phyloP scores from a whole-genome alignment of 2,888 invertebrate species.

The Epistrophe grossulariae region DNA sequence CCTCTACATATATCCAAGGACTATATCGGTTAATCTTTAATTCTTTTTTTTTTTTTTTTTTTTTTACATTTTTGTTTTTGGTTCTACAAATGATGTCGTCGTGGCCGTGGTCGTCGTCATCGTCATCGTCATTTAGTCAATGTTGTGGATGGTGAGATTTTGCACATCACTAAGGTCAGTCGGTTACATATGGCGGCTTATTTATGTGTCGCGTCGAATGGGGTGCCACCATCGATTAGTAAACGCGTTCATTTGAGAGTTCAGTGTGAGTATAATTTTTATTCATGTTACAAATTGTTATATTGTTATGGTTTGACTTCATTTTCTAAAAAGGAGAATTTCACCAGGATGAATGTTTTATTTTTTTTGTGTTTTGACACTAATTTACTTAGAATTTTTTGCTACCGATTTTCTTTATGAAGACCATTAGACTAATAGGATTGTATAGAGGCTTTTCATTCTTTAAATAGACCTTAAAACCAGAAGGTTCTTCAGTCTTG shows the following conservation, averaged over 20 bases:
- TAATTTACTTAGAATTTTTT: no score
- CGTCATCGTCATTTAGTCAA: conserved; percentile 87
- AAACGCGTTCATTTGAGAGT: conserved; percentile 92
- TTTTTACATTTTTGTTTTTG: background rate
- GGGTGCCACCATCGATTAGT: conserved; percentile 95
- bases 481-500: no score
- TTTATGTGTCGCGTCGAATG: conserved; percentile 96
- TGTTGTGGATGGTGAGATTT: conserved; percentile 93
- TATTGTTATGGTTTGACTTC: conserved; percentile 25
- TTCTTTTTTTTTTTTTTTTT: background rate
- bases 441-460: no score
- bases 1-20: background rate
- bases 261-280: conserved; percentile 88
- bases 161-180: conserved; percentile 94
- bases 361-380: no score
- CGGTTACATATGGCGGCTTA: conserved; percentile 96
- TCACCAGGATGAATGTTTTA: background rate
- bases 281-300: conserved; percentile 12
- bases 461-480: no score
- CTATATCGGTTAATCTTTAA: conserved; percentile 49
- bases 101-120: conserved; percentile 77
- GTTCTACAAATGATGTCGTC: conserved; percentile 74
- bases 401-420: no score
- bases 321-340: conserved; percentile 21
- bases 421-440: no score